Evolutionary conservation across 2,797 vertebrate genomes (phyloP).

Genomic region (Gallinago stenura): DNA sequence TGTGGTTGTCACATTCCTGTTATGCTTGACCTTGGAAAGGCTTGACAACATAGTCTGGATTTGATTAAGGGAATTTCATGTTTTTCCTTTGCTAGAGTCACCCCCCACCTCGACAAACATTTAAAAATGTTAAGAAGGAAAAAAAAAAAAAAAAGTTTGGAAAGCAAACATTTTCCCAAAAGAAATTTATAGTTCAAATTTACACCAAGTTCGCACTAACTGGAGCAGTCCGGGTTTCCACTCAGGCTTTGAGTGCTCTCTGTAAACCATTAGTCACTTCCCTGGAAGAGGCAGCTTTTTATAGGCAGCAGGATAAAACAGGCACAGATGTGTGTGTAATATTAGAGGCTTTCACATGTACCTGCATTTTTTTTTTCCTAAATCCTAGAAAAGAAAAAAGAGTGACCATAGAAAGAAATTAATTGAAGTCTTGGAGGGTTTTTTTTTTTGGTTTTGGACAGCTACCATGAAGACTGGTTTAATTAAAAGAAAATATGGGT

Average conservation of each 20-base stretch:
- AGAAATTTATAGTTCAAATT: constrained; percentile 86
- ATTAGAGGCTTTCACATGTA: constrained; percentile 69
- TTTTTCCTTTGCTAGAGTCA: constrained; percentile 79
- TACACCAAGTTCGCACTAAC: constrained; percentile 81
- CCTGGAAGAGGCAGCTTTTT: constrained; percentile 77
- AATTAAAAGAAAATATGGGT: constrained; percentile 9
- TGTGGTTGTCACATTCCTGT: constrained; percentile 75
- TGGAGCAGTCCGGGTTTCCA: constrained; percentile 77
- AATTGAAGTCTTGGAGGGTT: not conserved
- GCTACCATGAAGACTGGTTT: not conserved
- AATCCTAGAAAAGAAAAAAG: constrained; percentile 13
- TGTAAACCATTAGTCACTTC: constrained; percentile 83
- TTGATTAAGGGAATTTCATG: constrained; percentile 80
- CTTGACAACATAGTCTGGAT: constrained; percentile 77
- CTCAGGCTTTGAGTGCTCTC: constrained; percentile 73
- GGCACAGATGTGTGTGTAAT: constrained; percentile 78
- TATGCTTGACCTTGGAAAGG: constrained; percentile 78
- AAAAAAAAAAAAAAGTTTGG: constrained; percentile 55
- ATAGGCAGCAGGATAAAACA: constrained; percentile 77
- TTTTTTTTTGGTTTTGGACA: not conserved
- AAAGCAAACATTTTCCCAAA: constrained; percentile 80
- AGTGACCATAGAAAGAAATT: not conserved
- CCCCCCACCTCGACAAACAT: constrained; percentile 82
- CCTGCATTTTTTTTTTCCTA: constrained; percentile 57
- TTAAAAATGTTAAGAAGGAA: constrained; percentile 70